Percentiles rank a stretch among this genome's conserved stretches.
These are phyloP conservation scores for Cryptocephalus primarius DNA, from an alignment of 2,888 invertebrate species.

Conservation along the genomic window DNA sequence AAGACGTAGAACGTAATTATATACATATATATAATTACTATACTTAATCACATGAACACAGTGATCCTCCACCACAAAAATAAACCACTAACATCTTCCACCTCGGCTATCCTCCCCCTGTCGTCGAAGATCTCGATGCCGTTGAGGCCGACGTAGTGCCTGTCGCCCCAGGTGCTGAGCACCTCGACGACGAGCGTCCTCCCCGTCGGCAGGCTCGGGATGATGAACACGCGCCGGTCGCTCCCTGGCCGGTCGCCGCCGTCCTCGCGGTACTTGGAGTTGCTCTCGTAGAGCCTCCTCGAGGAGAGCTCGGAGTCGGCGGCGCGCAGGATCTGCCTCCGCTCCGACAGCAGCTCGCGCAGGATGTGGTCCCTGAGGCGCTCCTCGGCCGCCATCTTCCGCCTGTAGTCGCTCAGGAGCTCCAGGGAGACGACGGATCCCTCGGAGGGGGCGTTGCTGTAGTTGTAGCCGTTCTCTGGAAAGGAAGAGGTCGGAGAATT, in stretches of 20 bases:
- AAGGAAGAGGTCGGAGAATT: too few relatives aligned
- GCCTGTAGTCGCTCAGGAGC: slow-evolving; percentile 19
- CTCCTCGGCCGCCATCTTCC: slow-evolving; percentile 29
- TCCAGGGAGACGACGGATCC: too few relatives aligned
- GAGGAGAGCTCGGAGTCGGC: neutral
- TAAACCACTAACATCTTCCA: slow-evolving; percentile 45
- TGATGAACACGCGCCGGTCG: slow-evolving; percentile 43
- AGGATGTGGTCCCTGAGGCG: slow-evolving; percentile 29
- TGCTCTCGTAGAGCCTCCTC: slow-evolving; percentile 7
- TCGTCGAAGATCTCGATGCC: slow-evolving; percentile 65
- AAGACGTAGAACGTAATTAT: too few relatives aligned
- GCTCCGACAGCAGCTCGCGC: slow-evolving; percentile 28
- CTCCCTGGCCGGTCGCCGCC: slow-evolving; percentile 6
- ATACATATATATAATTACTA: too few relatives aligned
- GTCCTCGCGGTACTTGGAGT: slow-evolving; percentile 14
- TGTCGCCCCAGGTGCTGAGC: slow-evolving; percentile 68
- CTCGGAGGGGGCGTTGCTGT: too few relatives aligned
- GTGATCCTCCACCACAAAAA: too few relatives aligned
- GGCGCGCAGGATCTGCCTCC: slow-evolving; percentile 19
- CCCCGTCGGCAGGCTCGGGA: slow-evolving; percentile 68
- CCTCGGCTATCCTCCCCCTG: slow-evolving; percentile 45
- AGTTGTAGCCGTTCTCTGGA: too few relatives aligned
- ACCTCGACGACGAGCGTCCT: slow-evolving; percentile 55
- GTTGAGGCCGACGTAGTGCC: slow-evolving; percentile 66
- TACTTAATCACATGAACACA: too few relatives aligned